Percentiles rank a stretch among this genome's conserved stretches.
phyloP scores from a whole-genome alignment of 2,113 vertebrate species.

The Pelusios castaneus region DNA sequence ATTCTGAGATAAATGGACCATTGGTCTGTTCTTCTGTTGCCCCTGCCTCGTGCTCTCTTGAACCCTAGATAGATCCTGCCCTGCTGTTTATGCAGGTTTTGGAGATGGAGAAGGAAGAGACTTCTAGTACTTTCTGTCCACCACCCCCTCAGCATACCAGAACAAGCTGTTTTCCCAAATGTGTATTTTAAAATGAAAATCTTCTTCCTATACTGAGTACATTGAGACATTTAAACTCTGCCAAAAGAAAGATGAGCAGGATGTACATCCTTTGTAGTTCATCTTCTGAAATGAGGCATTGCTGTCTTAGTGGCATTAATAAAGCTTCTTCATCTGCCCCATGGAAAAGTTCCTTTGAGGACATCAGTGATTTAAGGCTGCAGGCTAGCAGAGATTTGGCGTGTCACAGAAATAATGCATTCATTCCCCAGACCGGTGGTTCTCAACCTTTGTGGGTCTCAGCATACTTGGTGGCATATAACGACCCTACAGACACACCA shows the following conservation, averaged over 20 bases:
- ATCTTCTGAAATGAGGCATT: constrained; percentile 32
- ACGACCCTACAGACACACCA: no score
- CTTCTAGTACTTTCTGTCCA: not conserved
- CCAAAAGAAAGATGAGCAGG: constrained; percentile 48
- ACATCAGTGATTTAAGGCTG: constrained; percentile 7
- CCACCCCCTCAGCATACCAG: not conserved
- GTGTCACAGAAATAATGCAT: constrained; percentile 30
- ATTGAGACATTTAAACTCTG: not conserved
- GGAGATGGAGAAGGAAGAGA: not conserved
- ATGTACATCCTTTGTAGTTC: constrained; percentile 44
- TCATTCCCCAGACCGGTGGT: constrained; percentile 18
- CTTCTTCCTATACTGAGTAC: not conserved
- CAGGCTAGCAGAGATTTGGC: constrained; percentile 45
- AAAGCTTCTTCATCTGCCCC: constrained; percentile 60
- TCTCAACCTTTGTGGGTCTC: no score
- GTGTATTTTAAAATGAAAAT: constrained; percentile 27
- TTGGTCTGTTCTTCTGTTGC: no score
- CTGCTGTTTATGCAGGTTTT: not conserved
- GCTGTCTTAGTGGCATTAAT: constrained; percentile 14
- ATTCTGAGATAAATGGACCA: no score
- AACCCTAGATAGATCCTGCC: not conserved
- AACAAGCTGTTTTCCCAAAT: not conserved
- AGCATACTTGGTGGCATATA: no score
- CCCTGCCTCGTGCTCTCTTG: not conserved
- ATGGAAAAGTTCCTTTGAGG: constrained; percentile 47